Base-by-base conservation (phyloP, 2,113 vertebrate genomes). In the Phocoena sinus region DNA sequence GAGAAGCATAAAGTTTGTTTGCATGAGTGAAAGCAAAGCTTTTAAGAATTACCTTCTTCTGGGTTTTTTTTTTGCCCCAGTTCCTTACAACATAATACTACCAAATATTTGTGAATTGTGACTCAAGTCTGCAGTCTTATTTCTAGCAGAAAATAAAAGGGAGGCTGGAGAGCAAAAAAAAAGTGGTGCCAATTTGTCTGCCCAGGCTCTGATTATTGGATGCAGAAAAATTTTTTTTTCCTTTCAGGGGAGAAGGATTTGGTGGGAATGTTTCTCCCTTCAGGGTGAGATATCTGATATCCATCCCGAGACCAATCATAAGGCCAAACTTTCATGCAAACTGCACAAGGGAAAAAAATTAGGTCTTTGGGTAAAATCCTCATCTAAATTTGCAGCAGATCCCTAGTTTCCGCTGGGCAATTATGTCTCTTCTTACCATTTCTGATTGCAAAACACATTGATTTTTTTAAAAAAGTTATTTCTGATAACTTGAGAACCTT, bases 131-230 rank as follows among this genome's bases (percentile, higher is more conserved):
- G 26, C 97, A 98, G 97, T 95, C 97, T 98, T 98, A 98, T 97
- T 98, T 97, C 98, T 98, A 97, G 96, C 97, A 97, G 97, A 98
- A 98, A 98, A 98, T 96, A 97, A 95, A 98, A 97, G 83, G 86
- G 95, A 98, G 93, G 81, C 92, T 96, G 94, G 97, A 97, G 89
- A 97, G 95, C 79, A 79, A 21, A 56, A 96, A 97, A 97, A 97
- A 90, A 97, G 97, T 98, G 99, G 99, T 99, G 99, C 99, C 99
- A 99, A 99, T 99, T 99, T 99, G 98, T 99, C 99, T 99, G 98
- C 98, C 98, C 97, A 95, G 96, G 97, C 97, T 98, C 98, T 98
- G 98, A 99, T 98, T 99, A 98, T 99, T 98, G 98, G 98, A 98
- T 98, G 94, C 76, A 97, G 97, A 94, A 84, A 96, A 80, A 94